Base-by-base conservation (phyloP, 2,113 vertebrate genomes). In the Lutjanus erythropterus region DNA sequence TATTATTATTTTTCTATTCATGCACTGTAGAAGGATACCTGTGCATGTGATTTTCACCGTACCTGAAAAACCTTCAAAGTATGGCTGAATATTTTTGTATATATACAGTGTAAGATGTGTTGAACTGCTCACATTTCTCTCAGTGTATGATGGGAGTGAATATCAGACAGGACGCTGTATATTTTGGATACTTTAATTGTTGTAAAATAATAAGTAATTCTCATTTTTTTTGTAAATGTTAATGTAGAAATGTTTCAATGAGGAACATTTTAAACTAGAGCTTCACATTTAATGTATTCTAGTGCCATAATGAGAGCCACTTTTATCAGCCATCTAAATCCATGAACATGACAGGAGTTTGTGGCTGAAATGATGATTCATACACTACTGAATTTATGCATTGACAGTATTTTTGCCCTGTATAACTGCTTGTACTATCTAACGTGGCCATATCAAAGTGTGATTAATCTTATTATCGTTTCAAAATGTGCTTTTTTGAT, bases 201-300 rank as follows among this genome's bases (percentile, higher is more conserved):
- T 87, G 84, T 84, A 79, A 88, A 78, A 71, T 74, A 76, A 79
- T 19, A 61, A 21, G 10, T 67, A 31, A 19, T 71, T 33, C 39
- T 46, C 5, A 2, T 61, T 68, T 55, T 75, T 44, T 18, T 62
- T 90, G 74, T 87, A 80, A 87, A 90, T 91, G 50, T 80, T 6
- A 44, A 73, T 83, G 39, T 85, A 73, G 84, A 86, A 68, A 65
- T 41, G 25, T 81, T 62, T 71, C 19, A 84, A 69, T 74, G 64
- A 69, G 25, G 71, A 73, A 70, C 31, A 69, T 74, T 6, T 61
- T 42, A 18, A 46, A 44, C 60, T 47, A 35, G 47, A 69, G 44
- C 50, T 61, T 86, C 53, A 79, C 52, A 65, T n/a, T n/a, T n/a
- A 50, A 49, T 47, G n/a, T 85, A 16, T n/a, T 60, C 15, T 18